Percentiles rank a stretch among this genome's conserved stretches.
Conservation (phyloP, 2,888 invertebrate genomes). For the Parthenolecanium corni region DNA sequence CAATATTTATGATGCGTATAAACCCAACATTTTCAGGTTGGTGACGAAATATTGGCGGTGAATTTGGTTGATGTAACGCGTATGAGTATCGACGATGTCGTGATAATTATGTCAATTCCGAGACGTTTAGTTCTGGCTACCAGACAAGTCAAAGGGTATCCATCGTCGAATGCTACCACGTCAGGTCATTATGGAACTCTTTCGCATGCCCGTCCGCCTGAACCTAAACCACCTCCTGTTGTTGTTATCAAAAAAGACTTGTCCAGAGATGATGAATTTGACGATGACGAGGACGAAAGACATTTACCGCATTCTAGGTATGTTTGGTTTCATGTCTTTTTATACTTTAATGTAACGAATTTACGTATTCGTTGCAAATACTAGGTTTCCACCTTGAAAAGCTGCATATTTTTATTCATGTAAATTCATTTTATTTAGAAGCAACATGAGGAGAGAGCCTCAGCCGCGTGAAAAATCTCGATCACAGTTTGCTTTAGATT, state of each 20-base stretch:
- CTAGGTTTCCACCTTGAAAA: neutral
- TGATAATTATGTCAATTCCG: constrained; percentile 98
- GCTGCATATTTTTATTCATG: neutral
- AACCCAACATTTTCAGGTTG: too few relatives aligned
- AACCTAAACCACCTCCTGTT: constrained; percentile 79
- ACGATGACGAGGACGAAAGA: constrained; percentile 32
- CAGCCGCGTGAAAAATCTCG: constrained; percentile 31
- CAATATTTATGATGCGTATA: too few relatives aligned
- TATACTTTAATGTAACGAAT: too few relatives aligned
- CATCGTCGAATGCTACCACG: constrained; percentile 40
- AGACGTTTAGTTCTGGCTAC: constrained; percentile 87
- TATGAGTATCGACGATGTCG: constrained; percentile 98
- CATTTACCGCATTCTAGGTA: constrained; percentile 20
- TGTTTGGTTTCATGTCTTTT: neutral
- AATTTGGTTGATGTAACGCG: constrained; percentile 94
- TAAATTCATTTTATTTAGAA: neutral
- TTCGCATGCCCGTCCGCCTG: constrained; percentile 51
- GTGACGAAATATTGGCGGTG: constrained; percentile 95
- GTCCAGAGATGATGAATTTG: constrained; percentile 51
- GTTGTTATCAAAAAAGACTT: constrained; percentile 79
- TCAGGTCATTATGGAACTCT: constrained; percentile 31
- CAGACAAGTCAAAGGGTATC: constrained; percentile 54
- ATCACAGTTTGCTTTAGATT: constrained; percentile 34
- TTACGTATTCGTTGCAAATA: neutral
- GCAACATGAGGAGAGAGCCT: constrained; percentile 10